Percentiles rank a stretch among this genome's conserved stretches.
phyloP scores from a whole-genome alignment of 2,888 invertebrate genomes.

The Trachelus iudaicus region DNA sequence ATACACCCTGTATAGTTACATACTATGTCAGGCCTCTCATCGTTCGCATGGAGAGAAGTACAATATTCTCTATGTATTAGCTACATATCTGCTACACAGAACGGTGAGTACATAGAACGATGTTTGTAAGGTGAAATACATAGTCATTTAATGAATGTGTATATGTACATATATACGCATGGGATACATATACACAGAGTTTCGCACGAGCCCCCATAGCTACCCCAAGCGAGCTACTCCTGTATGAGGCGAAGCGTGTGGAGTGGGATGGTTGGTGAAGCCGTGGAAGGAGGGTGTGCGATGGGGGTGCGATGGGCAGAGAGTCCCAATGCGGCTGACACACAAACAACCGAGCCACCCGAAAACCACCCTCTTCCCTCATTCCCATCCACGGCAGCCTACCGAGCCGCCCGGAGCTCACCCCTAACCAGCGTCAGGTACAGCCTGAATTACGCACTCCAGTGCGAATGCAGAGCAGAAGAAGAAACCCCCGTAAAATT shows the following conservation, averaged over 20 bases:
- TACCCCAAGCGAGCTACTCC: not conserved
- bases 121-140: constrained; percentile 53
- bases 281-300: constrained; percentile 12
- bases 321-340: constrained; percentile 64
- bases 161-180: constrained; percentile 25
- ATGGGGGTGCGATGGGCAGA: constrained; percentile 32
- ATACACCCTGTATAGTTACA: not conserved
- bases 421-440: constrained; percentile 47
- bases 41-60: constrained; percentile 32
- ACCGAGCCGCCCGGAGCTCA: constrained; percentile 15
- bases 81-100: constrained; percentile 49
- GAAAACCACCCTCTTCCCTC: constrained; percentile 33
- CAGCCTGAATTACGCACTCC: constrained; percentile 57
- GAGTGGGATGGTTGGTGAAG: constrained; percentile 21
- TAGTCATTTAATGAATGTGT: constrained; percentile 26
- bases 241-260: not conserved
- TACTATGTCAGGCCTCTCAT: constrained; percentile 6
- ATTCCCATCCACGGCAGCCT: constrained; percentile 15
- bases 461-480: constrained; percentile 31
- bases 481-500: constrained; percentile 30
- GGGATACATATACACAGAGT: constrained; percentile 31
- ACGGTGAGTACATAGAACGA: constrained; percentile 40
- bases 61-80: constrained; percentile 55
- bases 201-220: constrained; percentile 5
- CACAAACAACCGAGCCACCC: constrained; percentile 60